Conservation (phyloP, 2,113 vertebrate species). For the Aviceda subcristata region DNA sequence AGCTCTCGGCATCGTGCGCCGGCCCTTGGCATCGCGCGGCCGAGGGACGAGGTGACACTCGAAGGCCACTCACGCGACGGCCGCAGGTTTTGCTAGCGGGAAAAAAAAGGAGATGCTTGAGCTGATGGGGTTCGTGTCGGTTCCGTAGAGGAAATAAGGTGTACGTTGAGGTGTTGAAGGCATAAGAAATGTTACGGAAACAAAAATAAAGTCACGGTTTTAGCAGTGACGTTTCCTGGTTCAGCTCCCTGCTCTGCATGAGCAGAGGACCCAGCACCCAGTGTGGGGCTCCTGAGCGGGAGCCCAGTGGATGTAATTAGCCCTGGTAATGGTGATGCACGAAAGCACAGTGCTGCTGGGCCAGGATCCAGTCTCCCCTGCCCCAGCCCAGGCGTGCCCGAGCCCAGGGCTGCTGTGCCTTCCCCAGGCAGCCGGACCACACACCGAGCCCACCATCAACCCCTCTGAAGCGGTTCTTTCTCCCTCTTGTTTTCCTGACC, state of each 20-base stretch:
- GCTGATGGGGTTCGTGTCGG: not conserved
- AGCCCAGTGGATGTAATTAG: not conserved
- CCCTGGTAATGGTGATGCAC: too few relatives aligned
- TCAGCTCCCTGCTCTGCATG: not conserved
- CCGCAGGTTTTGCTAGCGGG: not conserved
- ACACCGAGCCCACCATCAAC: not conserved
- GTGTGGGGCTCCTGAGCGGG: accelerated
- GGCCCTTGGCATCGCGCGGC: not conserved
- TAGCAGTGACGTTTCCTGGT: accelerated
- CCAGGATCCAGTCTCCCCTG: not conserved
- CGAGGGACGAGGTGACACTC: not conserved
- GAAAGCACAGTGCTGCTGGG: not conserved
- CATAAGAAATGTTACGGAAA: not conserved
- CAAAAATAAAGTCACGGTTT: not conserved
- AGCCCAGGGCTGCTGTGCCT: not conserved
- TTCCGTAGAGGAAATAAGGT: not conserved
- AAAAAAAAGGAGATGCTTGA: not conserved
- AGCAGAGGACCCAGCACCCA: not conserved
- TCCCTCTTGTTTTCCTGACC: not conserved
- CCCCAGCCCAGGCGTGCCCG: not conserved
- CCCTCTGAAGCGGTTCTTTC: accelerated
- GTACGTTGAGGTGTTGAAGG: not conserved
- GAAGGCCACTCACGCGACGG: accelerated
- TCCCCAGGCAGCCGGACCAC: not conserved
- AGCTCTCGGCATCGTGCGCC: accelerated